Percentiles rank a stretch among this genome's conserved stretches.
phyloP scores from a whole-genome alignment of 2,797 vertebrate species.

The Prunella strophiata region DNA sequence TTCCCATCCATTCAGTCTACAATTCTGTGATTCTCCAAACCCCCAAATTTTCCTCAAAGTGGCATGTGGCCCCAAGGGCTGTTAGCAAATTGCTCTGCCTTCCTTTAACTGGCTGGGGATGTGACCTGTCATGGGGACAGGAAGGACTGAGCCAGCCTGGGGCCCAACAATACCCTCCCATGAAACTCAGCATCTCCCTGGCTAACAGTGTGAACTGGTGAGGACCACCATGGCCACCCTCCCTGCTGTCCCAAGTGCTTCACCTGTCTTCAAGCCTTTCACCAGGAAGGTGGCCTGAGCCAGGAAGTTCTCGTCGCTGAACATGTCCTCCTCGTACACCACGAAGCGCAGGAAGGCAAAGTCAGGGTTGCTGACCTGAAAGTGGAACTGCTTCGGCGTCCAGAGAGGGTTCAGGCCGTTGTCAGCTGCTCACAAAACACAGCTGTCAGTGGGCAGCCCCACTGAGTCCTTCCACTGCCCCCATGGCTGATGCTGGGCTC shows the following conservation, averaged over 20 bases:
- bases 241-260: accelerated
- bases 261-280: constrained; percentile 93
- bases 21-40: neutral
- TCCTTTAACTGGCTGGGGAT: neutral
- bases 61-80: neutral
- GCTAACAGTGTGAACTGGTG: neutral
- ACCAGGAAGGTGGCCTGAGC: constrained; percentile 96
- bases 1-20: neutral
- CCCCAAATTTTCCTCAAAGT: neutral
- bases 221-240: neutral
- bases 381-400: constrained; percentile 90
- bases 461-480: neutral
- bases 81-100: neutral
- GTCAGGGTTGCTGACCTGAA: constrained; percentile 89
- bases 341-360: constrained; percentile 95
- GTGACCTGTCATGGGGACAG: neutral
- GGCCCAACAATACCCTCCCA: neutral
- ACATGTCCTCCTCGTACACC: constrained; percentile 99
- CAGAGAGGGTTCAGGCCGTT: constrained; percentile 96
- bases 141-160: neutral
- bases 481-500: neutral
- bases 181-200: neutral
- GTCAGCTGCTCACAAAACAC: constrained; percentile 81
- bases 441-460: neutral
- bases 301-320: constrained; percentile 97